These are phyloP conservation scores for Syngnathus typhle DNA, from an alignment of 2,113 vertebrate genomes.

Conservation along the genomic window DNA sequence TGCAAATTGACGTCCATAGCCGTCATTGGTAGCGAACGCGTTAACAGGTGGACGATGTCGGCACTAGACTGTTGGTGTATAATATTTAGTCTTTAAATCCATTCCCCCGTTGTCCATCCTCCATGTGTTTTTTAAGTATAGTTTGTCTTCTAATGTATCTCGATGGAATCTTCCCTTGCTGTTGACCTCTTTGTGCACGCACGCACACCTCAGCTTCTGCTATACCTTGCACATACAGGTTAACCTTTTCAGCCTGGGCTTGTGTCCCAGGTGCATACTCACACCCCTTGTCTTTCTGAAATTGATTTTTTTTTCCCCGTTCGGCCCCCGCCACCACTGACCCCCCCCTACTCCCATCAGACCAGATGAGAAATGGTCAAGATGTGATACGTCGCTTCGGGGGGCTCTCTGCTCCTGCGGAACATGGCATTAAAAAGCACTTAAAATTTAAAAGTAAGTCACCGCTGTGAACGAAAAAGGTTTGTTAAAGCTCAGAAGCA, in stretches of 20 bases:
- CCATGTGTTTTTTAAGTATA: constrained; percentile 4
- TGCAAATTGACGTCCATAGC: too few relatives aligned
- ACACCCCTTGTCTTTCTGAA: constrained; percentile 41
- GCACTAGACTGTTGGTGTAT: neutral
- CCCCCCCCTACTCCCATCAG: constrained; percentile 13
- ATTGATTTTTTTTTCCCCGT: constrained; percentile 31
- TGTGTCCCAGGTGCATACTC: constrained; percentile 48
- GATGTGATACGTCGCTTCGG: constrained; percentile 31
- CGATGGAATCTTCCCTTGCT: constrained; percentile 4
- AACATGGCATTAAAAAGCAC: constrained; percentile 15
- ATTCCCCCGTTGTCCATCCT: neutral
- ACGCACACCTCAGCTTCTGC: constrained; percentile 13
- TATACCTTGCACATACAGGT: constrained; percentile 34
- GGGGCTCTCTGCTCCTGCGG: constrained; percentile 10
- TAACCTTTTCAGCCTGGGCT: constrained; percentile 52
- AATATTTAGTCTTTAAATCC: neutral
- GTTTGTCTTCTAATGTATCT: constrained; percentile 3
- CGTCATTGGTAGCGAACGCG: too few relatives aligned
- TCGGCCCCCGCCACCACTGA: neutral
- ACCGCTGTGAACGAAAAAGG: neutral
- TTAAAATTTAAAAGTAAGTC: constrained; percentile 20
- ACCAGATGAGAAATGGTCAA: constrained; percentile 34
- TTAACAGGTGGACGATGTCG: neutral
- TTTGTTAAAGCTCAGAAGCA: constrained; percentile 16
- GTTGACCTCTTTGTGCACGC: constrained; percentile 21